Evolutionary conservation across 2,113 vertebrate species (phyloP).

Genomic region (Cochlearius cochlearius): DNA sequence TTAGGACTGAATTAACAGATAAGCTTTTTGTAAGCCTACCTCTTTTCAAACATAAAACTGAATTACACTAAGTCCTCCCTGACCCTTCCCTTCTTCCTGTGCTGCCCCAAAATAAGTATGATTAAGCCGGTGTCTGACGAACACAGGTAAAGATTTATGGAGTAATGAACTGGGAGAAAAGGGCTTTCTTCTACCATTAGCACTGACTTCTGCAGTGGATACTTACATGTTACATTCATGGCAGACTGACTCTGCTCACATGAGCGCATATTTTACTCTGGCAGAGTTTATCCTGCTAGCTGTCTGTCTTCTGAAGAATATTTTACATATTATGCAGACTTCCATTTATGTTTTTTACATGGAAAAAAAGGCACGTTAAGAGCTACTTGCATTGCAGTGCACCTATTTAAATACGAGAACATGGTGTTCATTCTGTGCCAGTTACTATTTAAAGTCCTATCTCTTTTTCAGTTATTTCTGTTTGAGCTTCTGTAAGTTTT

Average conservation of each 20-base stretch:
- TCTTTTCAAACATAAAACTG: background rate
- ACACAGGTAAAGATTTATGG: background rate
- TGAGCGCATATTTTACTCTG: background rate
- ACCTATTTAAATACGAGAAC: background rate
- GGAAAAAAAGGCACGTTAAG: background rate
- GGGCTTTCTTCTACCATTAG: background rate
- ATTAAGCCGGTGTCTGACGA: background rate
- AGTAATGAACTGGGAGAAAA: background rate
- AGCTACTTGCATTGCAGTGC: background rate
- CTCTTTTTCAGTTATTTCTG: background rate
- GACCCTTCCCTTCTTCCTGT: background rate
- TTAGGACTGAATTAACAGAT: background rate
- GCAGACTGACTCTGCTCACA: background rate
- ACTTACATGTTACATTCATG: background rate
- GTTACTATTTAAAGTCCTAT: background rate
- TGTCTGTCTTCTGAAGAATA: background rate
- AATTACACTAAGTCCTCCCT: background rate
- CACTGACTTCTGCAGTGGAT: background rate
- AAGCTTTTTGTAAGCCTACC: background rate
- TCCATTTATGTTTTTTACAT: background rate
- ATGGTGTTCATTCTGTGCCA: background rate
- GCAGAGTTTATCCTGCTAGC: background rate
- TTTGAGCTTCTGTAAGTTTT: background rate
- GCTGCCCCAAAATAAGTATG: background rate
- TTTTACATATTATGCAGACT: background rate